phyloP scores from a whole-genome alignment of 2,888 invertebrate genomes.

The Caenorhabditis japonica region DNA sequence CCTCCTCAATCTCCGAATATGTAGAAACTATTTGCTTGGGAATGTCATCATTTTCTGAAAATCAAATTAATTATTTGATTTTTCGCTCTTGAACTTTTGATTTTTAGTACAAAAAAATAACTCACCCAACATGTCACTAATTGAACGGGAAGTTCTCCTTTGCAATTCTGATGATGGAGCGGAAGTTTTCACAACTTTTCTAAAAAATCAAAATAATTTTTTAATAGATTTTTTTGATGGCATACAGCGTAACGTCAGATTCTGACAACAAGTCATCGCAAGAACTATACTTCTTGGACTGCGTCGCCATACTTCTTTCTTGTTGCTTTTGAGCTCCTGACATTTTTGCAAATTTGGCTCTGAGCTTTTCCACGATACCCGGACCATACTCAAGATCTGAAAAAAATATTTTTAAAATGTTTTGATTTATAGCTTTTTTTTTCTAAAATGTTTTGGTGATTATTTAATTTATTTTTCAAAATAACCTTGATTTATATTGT shows the following conservation, averaged over 20 bases:
- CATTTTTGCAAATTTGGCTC: slow-evolving; percentile 61
- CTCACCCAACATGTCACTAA: slow-evolving; percentile 48
- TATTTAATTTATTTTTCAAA: slow-evolving; percentile 17
- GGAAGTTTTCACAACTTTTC: slow-evolving; percentile 9
- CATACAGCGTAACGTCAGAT: slow-evolving; percentile 27
- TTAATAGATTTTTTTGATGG: neutral
- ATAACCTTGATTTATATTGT: slow-evolving; percentile 45
- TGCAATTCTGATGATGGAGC: slow-evolving; percentile 15
- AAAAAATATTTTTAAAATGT: slow-evolving; percentile 15
- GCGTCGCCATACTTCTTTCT: slow-evolving; percentile 12
- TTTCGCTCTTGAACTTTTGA: neutral
- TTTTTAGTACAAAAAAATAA: neutral
- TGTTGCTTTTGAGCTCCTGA: slow-evolving; percentile 51
- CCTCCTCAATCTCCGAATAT: slow-evolving; percentile 4
- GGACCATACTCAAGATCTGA: slow-evolving; percentile 69
- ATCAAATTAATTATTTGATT: slow-evolving; percentile 9
- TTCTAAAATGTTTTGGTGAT: slow-evolving; percentile 11
- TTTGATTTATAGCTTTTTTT: neutral
- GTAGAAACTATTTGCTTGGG: slow-evolving; percentile 12
- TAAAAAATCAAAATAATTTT: slow-evolving; percentile 7
- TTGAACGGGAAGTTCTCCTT: slow-evolving; percentile 41
- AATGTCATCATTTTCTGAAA: slow-evolving; percentile 36
- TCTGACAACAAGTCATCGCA: slow-evolving; percentile 50
- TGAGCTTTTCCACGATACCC: slow-evolving; percentile 65
- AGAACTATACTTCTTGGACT: slow-evolving; percentile 43